A percentile compares a stretch with the other conserved stretches of the same genome.
phyloP scores from a whole-genome alignment of 2,888 invertebrate genomes.

The Perizoma flavofasciatum region DNA sequence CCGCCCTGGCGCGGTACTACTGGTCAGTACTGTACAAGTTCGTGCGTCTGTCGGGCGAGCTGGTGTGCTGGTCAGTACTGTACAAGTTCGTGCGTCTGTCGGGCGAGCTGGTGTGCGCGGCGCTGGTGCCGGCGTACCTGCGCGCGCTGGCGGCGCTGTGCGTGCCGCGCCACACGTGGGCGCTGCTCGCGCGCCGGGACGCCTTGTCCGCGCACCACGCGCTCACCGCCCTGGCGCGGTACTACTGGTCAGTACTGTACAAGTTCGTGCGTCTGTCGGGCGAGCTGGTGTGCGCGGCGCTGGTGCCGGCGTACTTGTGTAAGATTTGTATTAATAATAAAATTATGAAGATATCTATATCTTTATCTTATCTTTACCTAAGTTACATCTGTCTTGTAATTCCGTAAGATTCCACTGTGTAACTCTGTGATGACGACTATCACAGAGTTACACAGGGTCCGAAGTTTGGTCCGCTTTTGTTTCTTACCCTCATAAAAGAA shows the following conservation, averaged over 20 bases:
- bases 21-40: constrained; percentile 65
- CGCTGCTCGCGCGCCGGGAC: constrained; percentile 69
- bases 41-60: too few species aligned
- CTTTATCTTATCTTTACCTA: too few species aligned
- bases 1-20: constrained; percentile 89
- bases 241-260: constrained; percentile 82
- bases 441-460: constrained; percentile 2
- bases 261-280: constrained; percentile 95
- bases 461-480: not conserved
- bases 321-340: too few species aligned
- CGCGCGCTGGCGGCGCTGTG: constrained; percentile 93
- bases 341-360: too few species aligned
- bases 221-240: constrained; percentile 87
- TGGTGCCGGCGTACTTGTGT: constrained; percentile 94
- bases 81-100: constrained; percentile 96
- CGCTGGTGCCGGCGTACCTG: constrained; percentile 93
- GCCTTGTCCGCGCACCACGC: constrained; percentile 70
- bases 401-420: too few species aligned
- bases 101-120: constrained; percentile 92
- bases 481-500: not conserved
- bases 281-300: constrained; percentile 91
- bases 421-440: too few species aligned
- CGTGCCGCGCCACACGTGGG: constrained; percentile 89
- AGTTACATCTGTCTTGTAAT: too few species aligned
- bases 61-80: too few species aligned